Percentiles rank a stretch among this genome's conserved stretches.
phyloP scores from a whole-genome alignment of 1,140 invertebrate species.

The Anastatus disparis region DNA sequence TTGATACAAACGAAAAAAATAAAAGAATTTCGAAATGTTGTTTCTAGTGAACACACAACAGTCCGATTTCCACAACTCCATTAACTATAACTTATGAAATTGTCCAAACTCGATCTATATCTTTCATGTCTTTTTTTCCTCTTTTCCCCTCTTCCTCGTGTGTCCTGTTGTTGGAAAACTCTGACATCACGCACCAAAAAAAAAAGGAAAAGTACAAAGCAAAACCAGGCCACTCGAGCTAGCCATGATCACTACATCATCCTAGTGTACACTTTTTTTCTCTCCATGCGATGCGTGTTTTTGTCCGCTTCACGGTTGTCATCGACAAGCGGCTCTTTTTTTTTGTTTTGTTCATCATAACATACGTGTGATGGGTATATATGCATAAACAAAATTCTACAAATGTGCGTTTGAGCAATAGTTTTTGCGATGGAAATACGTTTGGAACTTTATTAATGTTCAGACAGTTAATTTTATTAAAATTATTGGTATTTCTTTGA shows the following conservation, averaged over 20 bases:
- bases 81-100: constrained; percentile 12
- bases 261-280: neutral
- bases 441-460: too few relatives aligned
- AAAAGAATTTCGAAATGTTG: too few relatives aligned
- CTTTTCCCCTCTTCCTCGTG: neutral
- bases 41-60: too few relatives aligned
- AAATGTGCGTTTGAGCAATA: too few relatives aligned
- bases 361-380: neutral
- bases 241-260: constrained; percentile 7
- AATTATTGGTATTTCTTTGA: too few relatives aligned
- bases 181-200: neutral
- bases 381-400: neutral
- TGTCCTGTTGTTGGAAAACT: too few relatives aligned
- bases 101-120: neutral
- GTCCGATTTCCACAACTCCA: neutral
- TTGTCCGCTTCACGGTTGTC: neutral
- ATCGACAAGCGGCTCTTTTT: neutral
- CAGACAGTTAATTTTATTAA: too few relatives aligned
- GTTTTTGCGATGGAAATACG: too few relatives aligned
- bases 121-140: too few relatives aligned
- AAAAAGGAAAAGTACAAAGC: neutral
- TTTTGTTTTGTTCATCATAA: neutral
- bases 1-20: too few relatives aligned
- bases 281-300: neutral
- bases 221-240: neutral